A percentile compares a stretch with the other conserved stretches of the same genome.
These are phyloP conservation scores for Netelia inedita DNA, from an alignment of 2,888 invertebrate species.

Conservation along the genomic window DNA sequence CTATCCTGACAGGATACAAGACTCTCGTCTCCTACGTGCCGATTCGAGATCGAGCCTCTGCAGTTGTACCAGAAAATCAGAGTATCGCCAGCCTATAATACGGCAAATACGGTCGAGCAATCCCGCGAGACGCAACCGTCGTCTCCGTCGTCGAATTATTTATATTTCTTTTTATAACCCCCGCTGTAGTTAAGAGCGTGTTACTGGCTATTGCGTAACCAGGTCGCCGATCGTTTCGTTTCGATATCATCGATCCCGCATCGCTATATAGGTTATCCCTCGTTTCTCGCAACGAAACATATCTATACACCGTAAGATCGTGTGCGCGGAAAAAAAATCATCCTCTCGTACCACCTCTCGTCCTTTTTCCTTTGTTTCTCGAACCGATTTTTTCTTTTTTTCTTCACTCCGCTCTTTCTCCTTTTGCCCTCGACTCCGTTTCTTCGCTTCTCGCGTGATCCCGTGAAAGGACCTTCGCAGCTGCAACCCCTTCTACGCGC, in stretches of 20 bases:
- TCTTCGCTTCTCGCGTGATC: neutral
- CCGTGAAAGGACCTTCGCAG: slow-evolving; percentile 39
- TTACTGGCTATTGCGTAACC: slow-evolving; percentile 54
- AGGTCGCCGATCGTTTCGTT: slow-evolving; percentile 55
- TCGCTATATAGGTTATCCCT: slow-evolving; percentile 4
- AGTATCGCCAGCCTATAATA: neutral
- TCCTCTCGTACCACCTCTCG: neutral
- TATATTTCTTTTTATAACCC: slow-evolving; percentile 42
- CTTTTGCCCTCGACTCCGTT: neutral
- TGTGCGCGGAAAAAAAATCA: neutral
- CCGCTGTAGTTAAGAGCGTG: slow-evolving; percentile 24
- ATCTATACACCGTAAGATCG: neutral
- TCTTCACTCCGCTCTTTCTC: neutral
- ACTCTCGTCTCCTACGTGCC: slow-evolving; percentile 48
- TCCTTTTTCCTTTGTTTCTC: neutral
- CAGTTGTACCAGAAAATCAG: slow-evolving; percentile 1
- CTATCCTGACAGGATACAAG: slow-evolving; percentile 32
- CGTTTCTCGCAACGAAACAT: neutral
- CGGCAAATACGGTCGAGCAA: neutral
- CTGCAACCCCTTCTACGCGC: slow-evolving; percentile 4
- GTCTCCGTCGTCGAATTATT: slow-evolving; percentile 55
- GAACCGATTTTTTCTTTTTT: slow-evolving; percentile 10
- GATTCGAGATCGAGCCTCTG: neutral
- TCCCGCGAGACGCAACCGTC: slow-evolving; percentile 50
- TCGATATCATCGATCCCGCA: slow-evolving; percentile 52